Evolutionary conservation across 2,113 vertebrate genomes (phyloP).

Genomic region (Laticauda colubrina): DNA sequence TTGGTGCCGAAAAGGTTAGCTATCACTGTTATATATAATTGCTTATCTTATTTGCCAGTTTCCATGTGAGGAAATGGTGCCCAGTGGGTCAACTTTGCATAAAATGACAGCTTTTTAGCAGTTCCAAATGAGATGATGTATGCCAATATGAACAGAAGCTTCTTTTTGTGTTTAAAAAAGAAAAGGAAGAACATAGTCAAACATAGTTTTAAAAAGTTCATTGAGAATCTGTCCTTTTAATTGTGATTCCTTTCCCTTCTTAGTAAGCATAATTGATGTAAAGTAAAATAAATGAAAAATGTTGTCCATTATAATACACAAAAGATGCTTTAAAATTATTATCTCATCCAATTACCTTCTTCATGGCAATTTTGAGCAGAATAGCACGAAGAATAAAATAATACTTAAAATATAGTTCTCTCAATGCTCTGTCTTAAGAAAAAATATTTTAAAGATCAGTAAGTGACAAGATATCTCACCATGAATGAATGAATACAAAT

Average conservation of each 20-base stretch:
- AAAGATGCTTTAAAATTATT: slow-evolving; percentile 23
- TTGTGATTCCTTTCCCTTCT: neutral
- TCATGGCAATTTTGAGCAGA: slow-evolving; percentile 11
- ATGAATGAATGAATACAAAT: slow-evolving; percentile 62
- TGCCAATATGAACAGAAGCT: neutral
- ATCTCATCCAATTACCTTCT: slow-evolving; percentile 6
- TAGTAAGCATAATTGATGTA: neutral
- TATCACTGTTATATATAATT: neutral
- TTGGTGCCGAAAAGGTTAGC: too few species aligned
- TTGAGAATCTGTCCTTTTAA: neutral
- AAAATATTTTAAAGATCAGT: slow-evolving; percentile 37
- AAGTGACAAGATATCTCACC: slow-evolving; percentile 44
- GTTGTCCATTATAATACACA: neutral
- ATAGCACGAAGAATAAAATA: neutral
- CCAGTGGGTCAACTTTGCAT: neutral
- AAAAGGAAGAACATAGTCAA: neutral
- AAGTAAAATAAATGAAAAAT: neutral
- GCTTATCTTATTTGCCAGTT: neutral
- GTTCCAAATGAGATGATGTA: neutral
- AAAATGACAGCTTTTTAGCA: neutral
- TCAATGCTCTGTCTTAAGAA: slow-evolving; percentile 51
- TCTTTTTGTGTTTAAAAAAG: neutral
- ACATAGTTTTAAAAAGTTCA: neutral
- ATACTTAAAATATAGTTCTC: slow-evolving; percentile 37
- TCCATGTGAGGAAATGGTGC: neutral